A percentile compares a stretch with the other conserved stretches of the same genome.
These are phyloP conservation scores for Melieria crassipennis DNA, from an alignment of 2,888 invertebrate genomes.

Conservation along the genomic window DNA sequence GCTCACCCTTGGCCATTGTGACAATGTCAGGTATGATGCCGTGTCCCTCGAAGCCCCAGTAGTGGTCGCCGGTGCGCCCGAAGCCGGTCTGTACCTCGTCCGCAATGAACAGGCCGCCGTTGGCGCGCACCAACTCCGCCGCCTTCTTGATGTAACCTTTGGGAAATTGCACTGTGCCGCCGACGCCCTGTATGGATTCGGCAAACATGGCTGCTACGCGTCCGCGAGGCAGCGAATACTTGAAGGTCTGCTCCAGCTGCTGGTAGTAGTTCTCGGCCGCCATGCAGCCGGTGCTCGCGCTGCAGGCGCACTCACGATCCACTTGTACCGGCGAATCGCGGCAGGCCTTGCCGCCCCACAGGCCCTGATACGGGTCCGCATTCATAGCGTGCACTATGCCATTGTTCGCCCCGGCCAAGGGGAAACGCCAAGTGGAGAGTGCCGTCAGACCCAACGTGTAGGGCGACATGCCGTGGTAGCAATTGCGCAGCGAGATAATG, in stretches of 20 bases:
- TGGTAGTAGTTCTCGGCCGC: constrained; percentile 83
- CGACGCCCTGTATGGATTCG: constrained; percentile 96
- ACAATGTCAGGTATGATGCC: constrained; percentile 91
- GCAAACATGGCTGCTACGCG: constrained; percentile 90
- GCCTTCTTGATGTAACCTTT: constrained; percentile 86
- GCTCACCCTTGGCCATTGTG: constrained; percentile 87
- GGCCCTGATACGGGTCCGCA: constrained; percentile 90
- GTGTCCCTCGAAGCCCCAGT: constrained; percentile 96
- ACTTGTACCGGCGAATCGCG: constrained; percentile 87
- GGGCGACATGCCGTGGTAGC: constrained; percentile 93
- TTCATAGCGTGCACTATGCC: constrained; percentile 90
- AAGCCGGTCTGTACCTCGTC: constrained; percentile 99
- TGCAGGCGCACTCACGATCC: constrained; percentile 74
- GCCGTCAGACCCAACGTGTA: constrained; percentile 85
- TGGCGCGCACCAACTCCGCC: constrained; percentile 77
- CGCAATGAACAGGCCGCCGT: constrained; percentile 89
- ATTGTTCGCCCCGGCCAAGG: constrained; percentile 72
- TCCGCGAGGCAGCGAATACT: constrained; percentile 80
- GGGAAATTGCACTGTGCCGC: constrained; percentile 93
- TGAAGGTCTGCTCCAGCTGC: constrained; percentile 77
- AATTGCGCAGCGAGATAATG: constrained; percentile 85
- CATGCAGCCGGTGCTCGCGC: constrained; percentile 69
- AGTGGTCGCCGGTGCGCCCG: constrained; percentile 91
- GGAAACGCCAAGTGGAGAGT: constrained; percentile 81
- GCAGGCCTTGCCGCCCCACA: constrained; percentile 90